Conservation (phyloP, 2,797 vertebrate genomes). For the Nasua narica region DNA sequence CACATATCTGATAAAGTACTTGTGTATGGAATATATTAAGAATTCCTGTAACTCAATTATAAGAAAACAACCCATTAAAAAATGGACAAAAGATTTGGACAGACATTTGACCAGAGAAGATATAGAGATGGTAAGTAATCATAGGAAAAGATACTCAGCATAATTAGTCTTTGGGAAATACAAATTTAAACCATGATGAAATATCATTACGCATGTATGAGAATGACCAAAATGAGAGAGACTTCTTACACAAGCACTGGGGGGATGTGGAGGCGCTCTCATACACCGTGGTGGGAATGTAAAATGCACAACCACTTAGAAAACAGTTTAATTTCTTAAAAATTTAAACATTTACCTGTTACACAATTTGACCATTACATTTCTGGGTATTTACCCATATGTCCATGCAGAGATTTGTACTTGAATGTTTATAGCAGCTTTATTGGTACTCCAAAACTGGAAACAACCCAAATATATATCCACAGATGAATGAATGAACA, state of each 20-base stretch:
- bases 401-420: neutral
- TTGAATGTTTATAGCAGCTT: neutral
- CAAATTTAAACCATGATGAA: neutral
- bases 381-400: neutral
- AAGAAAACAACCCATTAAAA: neutral
- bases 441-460: neutral
- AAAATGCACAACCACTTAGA: neutral
- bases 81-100: neutral
- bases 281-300: neutral
- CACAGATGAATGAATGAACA: neutral
- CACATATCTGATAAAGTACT: neutral
- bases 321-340: neutral
- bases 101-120: neutral
- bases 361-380: neutral
- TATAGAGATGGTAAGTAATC: neutral
- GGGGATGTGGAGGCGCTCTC: neutral
- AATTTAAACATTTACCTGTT: neutral
- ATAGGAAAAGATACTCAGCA: neutral
- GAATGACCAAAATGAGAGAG: neutral
- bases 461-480: neutral
- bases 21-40: neutral
- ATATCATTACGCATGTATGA: neutral
- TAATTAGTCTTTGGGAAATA: neutral
- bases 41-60: neutral
- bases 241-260: neutral